phyloP scores from a whole-genome alignment of 2,888 invertebrate genomes.

The Drosophila incognita region DNA sequence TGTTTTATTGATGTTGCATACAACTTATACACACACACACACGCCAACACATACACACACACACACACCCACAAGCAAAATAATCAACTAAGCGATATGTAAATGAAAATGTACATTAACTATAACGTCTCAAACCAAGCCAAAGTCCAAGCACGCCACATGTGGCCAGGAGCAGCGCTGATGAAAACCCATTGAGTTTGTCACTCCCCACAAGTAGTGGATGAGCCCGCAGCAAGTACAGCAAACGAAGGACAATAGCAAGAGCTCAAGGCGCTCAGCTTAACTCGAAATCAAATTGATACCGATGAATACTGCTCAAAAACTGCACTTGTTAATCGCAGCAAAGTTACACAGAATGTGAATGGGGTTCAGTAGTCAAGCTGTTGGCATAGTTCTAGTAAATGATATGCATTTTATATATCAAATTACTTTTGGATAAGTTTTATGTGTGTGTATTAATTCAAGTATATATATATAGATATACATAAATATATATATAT shows the following conservation, averaged over 20 bases:
- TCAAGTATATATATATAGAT: constrained; percentile 3
- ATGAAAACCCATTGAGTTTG: constrained; percentile 1
- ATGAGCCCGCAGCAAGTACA: background rate
- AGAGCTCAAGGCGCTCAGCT: constrained; percentile 39
- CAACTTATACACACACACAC: constrained; percentile 52
- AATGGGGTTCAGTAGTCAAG: constrained; percentile 6
- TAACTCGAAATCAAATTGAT: constrained; percentile 1
- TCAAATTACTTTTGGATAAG: constrained; percentile 71
- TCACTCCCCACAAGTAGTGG: background rate
- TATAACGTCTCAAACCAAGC: constrained; percentile 41
- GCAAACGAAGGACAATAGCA: constrained; percentile 44
- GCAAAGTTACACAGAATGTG: constrained; percentile 32
- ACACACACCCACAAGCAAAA: constrained; percentile 7
- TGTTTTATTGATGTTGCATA: constrained; percentile 77
- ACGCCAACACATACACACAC: constrained; percentile 1
- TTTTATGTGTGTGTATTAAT: constrained; percentile 65
- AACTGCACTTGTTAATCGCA: constrained; percentile 71
- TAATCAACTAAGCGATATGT: constrained; percentile 28
- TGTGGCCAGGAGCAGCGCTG: constrained; percentile 23
- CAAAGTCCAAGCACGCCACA: constrained; percentile 55
- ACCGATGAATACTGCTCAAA: constrained; percentile 27
- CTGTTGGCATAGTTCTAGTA: constrained; percentile 46
- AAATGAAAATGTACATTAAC: constrained; percentile 47
- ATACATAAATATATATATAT: constrained; percentile 11
- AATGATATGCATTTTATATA: constrained; percentile 77